phyloP scores from a whole-genome alignment of 2,888 invertebrate species.

The Pegoplata infirma region DNA sequence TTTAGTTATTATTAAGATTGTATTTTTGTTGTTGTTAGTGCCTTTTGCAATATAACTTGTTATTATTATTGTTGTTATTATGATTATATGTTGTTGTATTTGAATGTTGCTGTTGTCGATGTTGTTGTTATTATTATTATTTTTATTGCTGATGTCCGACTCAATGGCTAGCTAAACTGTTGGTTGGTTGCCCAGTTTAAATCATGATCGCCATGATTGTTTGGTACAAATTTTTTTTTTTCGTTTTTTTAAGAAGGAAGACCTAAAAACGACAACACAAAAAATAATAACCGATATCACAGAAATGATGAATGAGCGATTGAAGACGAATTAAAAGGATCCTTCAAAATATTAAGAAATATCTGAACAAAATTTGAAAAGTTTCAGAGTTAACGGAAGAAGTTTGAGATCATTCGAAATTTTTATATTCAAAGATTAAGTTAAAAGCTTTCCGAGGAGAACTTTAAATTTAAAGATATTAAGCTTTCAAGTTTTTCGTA shows the following conservation, averaged over 20 bases:
- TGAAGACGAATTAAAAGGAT: no score
- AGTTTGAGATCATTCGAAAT: no score
- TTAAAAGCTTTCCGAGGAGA: no score
- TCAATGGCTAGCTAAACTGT: slow-evolving; percentile 40
- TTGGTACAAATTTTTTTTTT: slow-evolving; percentile 27
- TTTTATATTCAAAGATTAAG: no score
- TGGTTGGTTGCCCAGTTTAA: slow-evolving; percentile 39
- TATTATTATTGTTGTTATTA: slow-evolving; percentile 60
- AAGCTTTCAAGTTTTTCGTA: no score
- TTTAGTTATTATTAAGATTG: slow-evolving; percentile 34
- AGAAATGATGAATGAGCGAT: no score
- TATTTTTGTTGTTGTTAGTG: slow-evolving; percentile 49
- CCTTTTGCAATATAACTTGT: slow-evolving; percentile 54
- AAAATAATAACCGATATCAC: no score
- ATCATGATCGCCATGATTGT: slow-evolving; percentile 62
- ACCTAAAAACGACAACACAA: slow-evolving; percentile 36
- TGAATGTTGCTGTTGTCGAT: slow-evolving; percentile 53
- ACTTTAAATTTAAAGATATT: no score
- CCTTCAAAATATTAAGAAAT: no score
- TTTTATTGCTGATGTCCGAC: slow-evolving; percentile 38
- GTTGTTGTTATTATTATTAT: slow-evolving; percentile 58
- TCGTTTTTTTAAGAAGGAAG: slow-evolving; percentile 33
- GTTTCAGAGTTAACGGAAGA: no score
- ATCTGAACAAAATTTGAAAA: no score
- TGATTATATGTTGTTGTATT: slow-evolving; percentile 52